Percentiles rank a stretch among this genome's conserved stretches.
These are phyloP conservation scores for Chiloscyllium plagiosum DNA, from an alignment of 2,113 vertebrate species.

Conservation along the genomic window DNA sequence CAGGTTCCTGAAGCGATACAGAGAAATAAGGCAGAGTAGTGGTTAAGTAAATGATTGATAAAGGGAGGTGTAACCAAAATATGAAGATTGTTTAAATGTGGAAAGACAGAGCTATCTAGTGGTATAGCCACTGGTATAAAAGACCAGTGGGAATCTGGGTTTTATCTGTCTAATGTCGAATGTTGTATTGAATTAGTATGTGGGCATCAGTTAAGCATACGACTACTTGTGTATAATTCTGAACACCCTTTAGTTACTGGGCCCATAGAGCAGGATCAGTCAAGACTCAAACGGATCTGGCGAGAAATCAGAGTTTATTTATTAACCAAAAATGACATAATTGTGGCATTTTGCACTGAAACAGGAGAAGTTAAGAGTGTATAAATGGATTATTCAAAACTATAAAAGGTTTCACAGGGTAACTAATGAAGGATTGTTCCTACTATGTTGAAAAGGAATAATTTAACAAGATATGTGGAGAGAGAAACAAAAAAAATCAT, in stretches of 20 bases:
- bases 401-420: not conserved
- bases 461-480: not conserved
- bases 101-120: not conserved
- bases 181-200: not conserved
- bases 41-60: not conserved
- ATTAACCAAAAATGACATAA: not conserved
- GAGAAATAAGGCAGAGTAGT: not conserved
- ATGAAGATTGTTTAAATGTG: not conserved
- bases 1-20: not conserved
- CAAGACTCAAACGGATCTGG: no score
- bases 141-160: not conserved
- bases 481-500: not conserved
- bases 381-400: not conserved
- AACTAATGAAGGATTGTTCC: not conserved
- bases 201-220: not conserved
- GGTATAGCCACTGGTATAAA: not conserved
- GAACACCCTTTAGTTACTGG: not conserved
- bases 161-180: not conserved
- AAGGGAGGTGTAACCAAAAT: not conserved
- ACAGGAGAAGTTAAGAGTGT: not conserved
- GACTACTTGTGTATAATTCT: not conserved
- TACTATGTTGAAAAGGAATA: not conserved
- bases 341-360: not conserved
- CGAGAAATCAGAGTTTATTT: not conserved
- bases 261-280: not conserved